phyloP scores from a whole-genome alignment of 2,888 invertebrate species.

The Aphelenchoides bicaudatus region DNA sequence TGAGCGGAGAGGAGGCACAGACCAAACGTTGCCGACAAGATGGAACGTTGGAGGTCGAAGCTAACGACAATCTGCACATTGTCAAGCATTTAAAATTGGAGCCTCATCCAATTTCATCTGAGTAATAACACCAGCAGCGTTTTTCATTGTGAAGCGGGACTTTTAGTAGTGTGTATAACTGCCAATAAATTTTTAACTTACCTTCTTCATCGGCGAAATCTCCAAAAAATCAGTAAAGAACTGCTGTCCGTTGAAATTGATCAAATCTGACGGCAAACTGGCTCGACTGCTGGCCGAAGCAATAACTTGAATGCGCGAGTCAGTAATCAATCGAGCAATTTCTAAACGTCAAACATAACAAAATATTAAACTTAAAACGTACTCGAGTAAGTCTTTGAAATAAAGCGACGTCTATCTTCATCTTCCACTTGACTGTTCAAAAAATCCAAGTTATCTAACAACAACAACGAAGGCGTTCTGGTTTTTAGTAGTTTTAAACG shows the following conservation, averaged over 20 bases:
- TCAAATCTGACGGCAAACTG: slow-evolving; percentile 12
- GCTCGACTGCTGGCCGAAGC: slow-evolving; percentile 12
- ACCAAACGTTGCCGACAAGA: background rate
- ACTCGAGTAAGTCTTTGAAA: slow-evolving; percentile 40
- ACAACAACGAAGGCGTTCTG: slow-evolving; percentile 38
- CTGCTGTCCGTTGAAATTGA: slow-evolving; percentile 17
- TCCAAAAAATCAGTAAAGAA: slow-evolving; percentile 29
- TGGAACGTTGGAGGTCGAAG: background rate
- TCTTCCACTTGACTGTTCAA: slow-evolving; percentile 40
- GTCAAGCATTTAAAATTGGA: slow-evolving; percentile 1
- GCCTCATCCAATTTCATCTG: slow-evolving; percentile 9
- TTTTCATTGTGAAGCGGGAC: background rate
- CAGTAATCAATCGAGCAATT: slow-evolving; percentile 18
- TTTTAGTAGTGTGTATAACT: background rate
- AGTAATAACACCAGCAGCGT: background rate
- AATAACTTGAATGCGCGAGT: slow-evolving; percentile 24
- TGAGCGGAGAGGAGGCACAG: slow-evolving; percentile 1
- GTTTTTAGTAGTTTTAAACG: slow-evolving; percentile 28
- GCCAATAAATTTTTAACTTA: slow-evolving; percentile 24
- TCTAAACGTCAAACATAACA: slow-evolving; percentile 16
- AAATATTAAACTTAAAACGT: slow-evolving; percentile 22
- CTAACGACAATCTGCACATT: background rate
- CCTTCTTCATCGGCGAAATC: slow-evolving; percentile 26
- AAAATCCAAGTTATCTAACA: slow-evolving; percentile 47
- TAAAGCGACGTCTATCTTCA: slow-evolving; percentile 41